Conservation (phyloP, 2,888 invertebrate species). For the Cheilosia vulpina region DNA sequence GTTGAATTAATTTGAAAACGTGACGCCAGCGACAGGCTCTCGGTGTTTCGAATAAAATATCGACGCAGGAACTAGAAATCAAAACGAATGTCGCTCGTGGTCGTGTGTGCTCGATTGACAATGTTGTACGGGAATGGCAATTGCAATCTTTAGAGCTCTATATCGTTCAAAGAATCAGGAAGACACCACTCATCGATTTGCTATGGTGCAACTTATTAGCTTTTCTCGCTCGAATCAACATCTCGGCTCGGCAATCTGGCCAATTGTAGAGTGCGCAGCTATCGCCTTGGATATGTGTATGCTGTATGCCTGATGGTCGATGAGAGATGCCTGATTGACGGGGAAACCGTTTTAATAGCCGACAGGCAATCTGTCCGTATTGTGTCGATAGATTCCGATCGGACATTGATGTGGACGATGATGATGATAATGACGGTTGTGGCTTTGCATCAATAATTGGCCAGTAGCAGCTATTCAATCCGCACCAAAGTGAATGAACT, state of each 20-base stretch:
- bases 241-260: constrained; percentile 22
- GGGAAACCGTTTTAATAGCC: constrained; percentile 73
- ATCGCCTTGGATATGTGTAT: constrained; percentile 5
- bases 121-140: constrained; percentile 43
- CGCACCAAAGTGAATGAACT: constrained; percentile 50
- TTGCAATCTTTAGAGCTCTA: neutral
- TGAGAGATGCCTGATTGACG: constrained; percentile 69
- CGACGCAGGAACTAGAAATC: constrained; percentile 55
- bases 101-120: constrained; percentile 32
- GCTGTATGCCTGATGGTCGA: constrained; percentile 28
- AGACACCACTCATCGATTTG: constrained; percentile 45
- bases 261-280: constrained; percentile 43
- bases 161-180: constrained; percentile 55
- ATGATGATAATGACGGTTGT: constrained; percentile 64
- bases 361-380: constrained; percentile 75
- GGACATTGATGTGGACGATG: constrained; percentile 62
- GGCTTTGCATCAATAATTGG: constrained; percentile 75
- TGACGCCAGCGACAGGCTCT: constrained; percentile 50
- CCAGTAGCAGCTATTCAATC: constrained; percentile 19
- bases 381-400: constrained; percentile 74
- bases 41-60: constrained; percentile 36
- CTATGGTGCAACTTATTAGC: constrained; percentile 65
- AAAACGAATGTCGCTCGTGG: constrained; percentile 38
- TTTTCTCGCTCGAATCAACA: constrained; percentile 48
- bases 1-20: constrained; percentile 60